Conservation (phyloP, 2,888 invertebrate species). For the Polydrusus pterygomalis region DNA sequence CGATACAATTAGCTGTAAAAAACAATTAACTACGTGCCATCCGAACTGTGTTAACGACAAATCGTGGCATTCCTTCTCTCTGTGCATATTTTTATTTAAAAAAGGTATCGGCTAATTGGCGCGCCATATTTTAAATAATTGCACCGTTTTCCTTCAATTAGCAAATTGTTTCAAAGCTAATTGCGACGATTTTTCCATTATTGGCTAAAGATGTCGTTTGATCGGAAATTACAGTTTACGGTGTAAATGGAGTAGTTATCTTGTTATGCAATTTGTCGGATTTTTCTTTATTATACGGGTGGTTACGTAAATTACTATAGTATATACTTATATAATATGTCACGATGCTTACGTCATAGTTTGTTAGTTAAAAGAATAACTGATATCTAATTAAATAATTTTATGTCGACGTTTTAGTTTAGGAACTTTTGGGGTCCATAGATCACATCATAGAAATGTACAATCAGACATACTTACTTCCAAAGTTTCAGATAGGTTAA, state of each 20-base stretch:
- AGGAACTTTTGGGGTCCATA: too few relatives aligned
- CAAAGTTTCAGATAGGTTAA: too few relatives aligned
- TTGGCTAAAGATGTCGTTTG: constrained; percentile 33
- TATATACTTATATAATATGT: too few relatives aligned
- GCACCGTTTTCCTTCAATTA: constrained; percentile 52
- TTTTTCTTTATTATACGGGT: constrained; percentile 27
- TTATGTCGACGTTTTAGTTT: too few relatives aligned
- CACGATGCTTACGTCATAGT: neutral
- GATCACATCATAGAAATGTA: too few relatives aligned
- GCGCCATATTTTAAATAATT: constrained; percentile 54
- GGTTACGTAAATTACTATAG: neutral
- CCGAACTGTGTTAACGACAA: constrained; percentile 50
- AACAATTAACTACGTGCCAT: constrained; percentile 28
- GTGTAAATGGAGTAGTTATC: constrained; percentile 53
- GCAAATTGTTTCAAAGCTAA: constrained; percentile 49
- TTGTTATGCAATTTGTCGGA: constrained; percentile 41
- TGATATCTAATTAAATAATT: too few relatives aligned
- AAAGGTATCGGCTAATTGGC: constrained; percentile 51
- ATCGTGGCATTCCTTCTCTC: constrained; percentile 31
- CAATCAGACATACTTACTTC: too few relatives aligned
- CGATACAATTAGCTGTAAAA: constrained; percentile 35
- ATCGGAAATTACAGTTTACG: constrained; percentile 44
- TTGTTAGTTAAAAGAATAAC: too few relatives aligned
- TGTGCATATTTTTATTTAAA: constrained; percentile 42
- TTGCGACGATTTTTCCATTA: constrained; percentile 53